phyloP scores from a whole-genome alignment of 2,113 vertebrate genomes.

The Ammospiza caudacuta region DNA sequence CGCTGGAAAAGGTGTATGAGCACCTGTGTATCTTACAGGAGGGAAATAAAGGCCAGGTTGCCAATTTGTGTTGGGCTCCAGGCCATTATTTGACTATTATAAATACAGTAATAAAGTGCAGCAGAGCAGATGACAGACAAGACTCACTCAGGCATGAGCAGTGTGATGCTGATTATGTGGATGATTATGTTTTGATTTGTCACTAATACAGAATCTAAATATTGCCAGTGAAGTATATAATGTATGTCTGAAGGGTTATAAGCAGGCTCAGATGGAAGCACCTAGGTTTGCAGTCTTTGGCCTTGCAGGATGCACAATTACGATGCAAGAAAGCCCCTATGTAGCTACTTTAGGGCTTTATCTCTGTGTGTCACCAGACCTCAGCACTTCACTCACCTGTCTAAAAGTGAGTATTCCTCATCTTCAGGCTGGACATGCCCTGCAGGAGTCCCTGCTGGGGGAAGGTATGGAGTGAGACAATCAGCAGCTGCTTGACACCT shows the following conservation, averaged over 20 bases:
- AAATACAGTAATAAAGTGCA: neutral
- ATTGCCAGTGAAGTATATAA: neutral
- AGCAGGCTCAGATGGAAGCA: neutral
- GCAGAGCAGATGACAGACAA: neutral
- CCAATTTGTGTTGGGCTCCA: neutral
- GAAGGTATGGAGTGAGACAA: rapidly evolving
- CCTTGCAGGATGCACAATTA: neutral
- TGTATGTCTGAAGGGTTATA: too few species aligned
- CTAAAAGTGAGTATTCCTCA: neutral
- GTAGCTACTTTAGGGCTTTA: neutral
- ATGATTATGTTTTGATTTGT: neutral
- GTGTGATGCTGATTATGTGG: rapidly evolving
- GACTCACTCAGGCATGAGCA: rapidly evolving
- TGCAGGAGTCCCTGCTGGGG: neutral
- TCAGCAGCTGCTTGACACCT: neutral
- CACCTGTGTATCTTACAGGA: neutral
- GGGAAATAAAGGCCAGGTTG: neutral
- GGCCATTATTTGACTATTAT: neutral
- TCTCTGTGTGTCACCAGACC: rapidly evolving
- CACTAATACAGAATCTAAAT: neutral
- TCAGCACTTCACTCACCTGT: neutral
- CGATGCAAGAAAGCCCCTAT: neutral
- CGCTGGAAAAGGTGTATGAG: neutral
- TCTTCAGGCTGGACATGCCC: neutral
- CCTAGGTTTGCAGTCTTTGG: neutral